Base-by-base conservation (phyloP, 2,113 vertebrate genomes). In the Pelobates fuscus region DNA sequence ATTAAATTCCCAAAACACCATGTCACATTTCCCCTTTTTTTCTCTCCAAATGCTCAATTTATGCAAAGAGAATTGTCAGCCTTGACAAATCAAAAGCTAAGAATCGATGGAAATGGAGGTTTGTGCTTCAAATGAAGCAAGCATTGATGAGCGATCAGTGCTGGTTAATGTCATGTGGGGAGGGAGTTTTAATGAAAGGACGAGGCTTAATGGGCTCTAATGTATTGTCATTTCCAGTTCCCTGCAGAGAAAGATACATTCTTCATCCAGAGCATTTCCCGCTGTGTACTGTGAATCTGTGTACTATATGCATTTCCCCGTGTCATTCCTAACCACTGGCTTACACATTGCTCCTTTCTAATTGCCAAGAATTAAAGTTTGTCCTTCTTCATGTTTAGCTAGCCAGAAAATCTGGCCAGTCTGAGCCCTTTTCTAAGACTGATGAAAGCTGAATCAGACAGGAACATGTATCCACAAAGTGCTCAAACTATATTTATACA, bases 111-210 rank as follows among this genome's bases (percentile, higher is more conserved):
- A 77, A 49, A 67, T 52, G 2, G 44, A 60, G 20, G 55, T 68
- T 26, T 61, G 32, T 58, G 21, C 23, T 8, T 44, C n/a, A 52
- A 52, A 62, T 18, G 41, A 61, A 76, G 61, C 71, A 43, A 52
- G 26, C 23, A 58, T 24, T 54, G 61, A 67, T 49, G 23, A 65
- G 30, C 66, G 30, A 76, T 66, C 72, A 60, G 52, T 46, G 52
- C 63, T 67, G 6, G 63, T 67, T 76, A 67, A 76, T 67, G 72
- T 46, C 32, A 60, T 60, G 52, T 26, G 24, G 52, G 32, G 25
- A 58, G 49, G 14, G 29, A 20, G 32, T 32, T 23, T 52, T 61
- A 61, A 68, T 60, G 8, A 60, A 46, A 11, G 59, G 44, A 54
- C 11, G 8, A 14, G 23, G 55, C 41, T n/a, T 67, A 49, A 29